phyloP scores from a whole-genome alignment of 1,140 invertebrate genomes.

The Eurytemora carolleeae region DNA sequence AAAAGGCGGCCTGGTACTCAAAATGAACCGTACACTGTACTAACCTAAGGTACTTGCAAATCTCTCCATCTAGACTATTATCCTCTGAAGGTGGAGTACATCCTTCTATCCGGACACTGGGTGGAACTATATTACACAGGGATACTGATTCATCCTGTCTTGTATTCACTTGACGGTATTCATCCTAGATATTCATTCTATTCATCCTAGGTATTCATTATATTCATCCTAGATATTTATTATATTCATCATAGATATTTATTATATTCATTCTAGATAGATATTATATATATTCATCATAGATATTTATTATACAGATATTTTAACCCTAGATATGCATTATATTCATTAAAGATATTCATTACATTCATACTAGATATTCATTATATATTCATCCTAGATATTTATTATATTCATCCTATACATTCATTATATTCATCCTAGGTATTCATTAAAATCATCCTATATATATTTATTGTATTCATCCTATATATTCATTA shows the following conservation, averaged over 20 bases:
- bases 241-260: background rate
- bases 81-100: constrained; percentile 14
- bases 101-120: constrained; percentile 14
- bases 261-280: background rate
- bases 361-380: too few relatives aligned
- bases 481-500: background rate
- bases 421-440: too few relatives aligned
- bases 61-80: background rate
- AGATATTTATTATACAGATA: background rate
- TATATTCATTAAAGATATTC: too few relatives aligned
- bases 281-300: background rate
- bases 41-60: background rate
- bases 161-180: background rate
- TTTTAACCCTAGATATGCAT: background rate
- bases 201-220: background rate
- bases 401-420: too few relatives aligned
- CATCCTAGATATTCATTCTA: background rate
- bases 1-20: background rate
- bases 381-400: too few relatives aligned
- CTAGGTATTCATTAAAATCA: too few relatives aligned
- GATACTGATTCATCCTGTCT: background rate
- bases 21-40: background rate
- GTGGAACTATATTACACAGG: constrained; percentile 7
- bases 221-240: background rate
- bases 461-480: too few relatives aligned